Evolutionary conservation across 2,888 invertebrate species (phyloP), one percentile per base, ranked within the genome.

Genomic region (Allygus modestus): DNA sequence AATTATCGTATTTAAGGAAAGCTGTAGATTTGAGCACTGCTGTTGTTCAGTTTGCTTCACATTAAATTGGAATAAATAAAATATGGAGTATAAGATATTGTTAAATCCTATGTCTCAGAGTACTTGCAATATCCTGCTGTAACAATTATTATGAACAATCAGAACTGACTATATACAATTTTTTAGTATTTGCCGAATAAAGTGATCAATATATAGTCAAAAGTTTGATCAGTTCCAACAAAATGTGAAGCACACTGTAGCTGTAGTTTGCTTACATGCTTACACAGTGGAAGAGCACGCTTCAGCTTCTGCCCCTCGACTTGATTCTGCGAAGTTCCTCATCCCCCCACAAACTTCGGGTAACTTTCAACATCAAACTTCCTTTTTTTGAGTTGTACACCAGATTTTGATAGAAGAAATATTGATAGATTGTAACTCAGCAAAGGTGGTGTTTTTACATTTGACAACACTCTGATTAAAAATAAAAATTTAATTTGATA

Each of bases 261-360:
- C 65, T 17, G 28, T 65, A 65, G 65, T 73, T 11, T 77, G 77
- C 43, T 77, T 77, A 46, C 77, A 77, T 77, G 77, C 77, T 73
- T 84, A 28, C 79, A 33, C 85, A 87, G 87, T 86, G 83, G 85
- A 86, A 51, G 85, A 85, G 33, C 84, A 84, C 41, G 61, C 73
- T 26, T 79, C 84, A 17, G 41, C 82, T 33, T 75, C 71, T 17
- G 83, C 71, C 33, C 54, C 84, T 61, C 84, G 84, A 81, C 77
- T 81, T 43, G 86, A 85, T 58, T 71, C 91, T 90, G 93, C 93
- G 92, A 94, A 94, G 91, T 94, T 94, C 92, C 94, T 94, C 92
- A 92, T 93, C 91, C 92, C 94, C 90, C 94, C 94, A 90, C 93
- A 71, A 58, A 75, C 75, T 61, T 33, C 92, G 92, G 89, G 89